These are phyloP conservation scores for Mantis religiosa DNA, from an alignment of 2,888 invertebrate genomes.

Conservation along the genomic window DNA sequence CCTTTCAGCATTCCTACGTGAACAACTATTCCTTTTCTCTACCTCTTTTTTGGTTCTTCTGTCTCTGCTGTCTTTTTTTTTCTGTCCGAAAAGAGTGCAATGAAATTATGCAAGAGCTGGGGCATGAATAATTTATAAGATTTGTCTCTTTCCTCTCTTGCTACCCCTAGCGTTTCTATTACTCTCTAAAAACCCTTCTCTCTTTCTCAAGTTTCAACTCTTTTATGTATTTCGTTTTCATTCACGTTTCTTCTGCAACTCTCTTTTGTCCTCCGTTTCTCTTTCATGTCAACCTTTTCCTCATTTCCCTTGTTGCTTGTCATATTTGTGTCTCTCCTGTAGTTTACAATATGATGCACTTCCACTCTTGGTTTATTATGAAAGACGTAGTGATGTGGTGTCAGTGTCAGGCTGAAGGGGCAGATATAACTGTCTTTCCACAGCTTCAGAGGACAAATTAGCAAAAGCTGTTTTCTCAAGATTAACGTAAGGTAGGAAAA, in stretches of 20 bases:
- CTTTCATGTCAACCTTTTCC: not conserved
- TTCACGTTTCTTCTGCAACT: not conserved
- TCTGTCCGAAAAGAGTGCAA: not conserved
- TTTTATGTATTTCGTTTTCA: not conserved
- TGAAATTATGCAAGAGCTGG: constrained; percentile 23
- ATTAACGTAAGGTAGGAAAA: not conserved
- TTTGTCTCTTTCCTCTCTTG: not conserved
- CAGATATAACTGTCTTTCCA: too few relatives aligned
- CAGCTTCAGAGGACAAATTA: not conserved
- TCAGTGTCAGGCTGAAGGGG: not conserved
- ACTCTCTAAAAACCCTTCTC: not conserved
- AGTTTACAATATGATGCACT: not conserved
- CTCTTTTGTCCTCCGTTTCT: not conserved
- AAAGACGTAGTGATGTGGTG: not conserved
- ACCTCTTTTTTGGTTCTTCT: not conserved
- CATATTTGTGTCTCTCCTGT: not conserved
- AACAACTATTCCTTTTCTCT: not conserved
- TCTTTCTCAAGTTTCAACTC: not conserved
- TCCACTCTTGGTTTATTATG: not conserved
- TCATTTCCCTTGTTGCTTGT: not conserved
- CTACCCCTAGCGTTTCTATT: not conserved
- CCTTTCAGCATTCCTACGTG: not conserved
- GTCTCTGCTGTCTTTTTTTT: not conserved
- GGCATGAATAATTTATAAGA: constrained; percentile 25
- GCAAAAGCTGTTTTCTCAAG: not conserved